These are phyloP conservation scores for Nycteola revayana DNA, from an alignment of 2,888 invertebrate genomes.

Conservation along the genomic window DNA sequence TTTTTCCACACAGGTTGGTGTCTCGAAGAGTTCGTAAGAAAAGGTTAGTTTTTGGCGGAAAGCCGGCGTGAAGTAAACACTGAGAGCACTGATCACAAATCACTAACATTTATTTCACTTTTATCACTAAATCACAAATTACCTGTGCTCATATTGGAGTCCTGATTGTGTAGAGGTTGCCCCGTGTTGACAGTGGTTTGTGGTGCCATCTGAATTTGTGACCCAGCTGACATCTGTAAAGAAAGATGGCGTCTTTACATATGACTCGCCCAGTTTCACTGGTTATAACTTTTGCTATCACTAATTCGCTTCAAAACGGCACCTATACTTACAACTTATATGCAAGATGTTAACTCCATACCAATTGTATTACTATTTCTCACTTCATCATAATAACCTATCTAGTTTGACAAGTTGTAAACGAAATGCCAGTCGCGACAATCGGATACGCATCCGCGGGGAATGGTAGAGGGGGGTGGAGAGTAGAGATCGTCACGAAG, in stretches of 20 bases:
- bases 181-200: slow-evolving; percentile 93
- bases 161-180: slow-evolving; percentile 95
- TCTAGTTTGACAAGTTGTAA: slow-evolving; percentile 80
- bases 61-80: slow-evolving; percentile 64
- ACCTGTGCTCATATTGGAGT: slow-evolving; percentile 99
- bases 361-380: slow-evolving; percentile 51
- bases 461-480: slow-evolving; percentile 54
- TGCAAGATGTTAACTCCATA: slow-evolving; percentile 45
- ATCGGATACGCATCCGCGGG: slow-evolving; percentile 81
- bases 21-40: slow-evolving; percentile 48
- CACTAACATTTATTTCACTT: slow-evolving; percentile 65
- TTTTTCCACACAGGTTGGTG: slow-evolving; percentile 59
- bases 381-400: slow-evolving; percentile 70
- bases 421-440: slow-evolving; percentile 77
- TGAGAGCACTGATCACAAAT: slow-evolving; percentile 66
- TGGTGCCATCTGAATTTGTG: slow-evolving; percentile 98
- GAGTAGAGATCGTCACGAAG: slow-evolving; percentile 79
- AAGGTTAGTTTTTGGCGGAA: slow-evolving; percentile 53
- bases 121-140: slow-evolving; percentile 75
- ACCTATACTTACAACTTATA: slow-evolving; percentile 56
- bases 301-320: slow-evolving; percentile 33
- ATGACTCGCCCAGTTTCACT: slow-evolving; percentile 72
- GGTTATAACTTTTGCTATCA: slow-evolving; percentile 45
- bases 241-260: slow-evolving; percentile 82
- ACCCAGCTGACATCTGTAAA: slow-evolving; percentile 97